A percentile compares a stretch with the other conserved stretches of the same genome.
Evolutionary conservation across 2,888 invertebrate species (phyloP).

Genomic region (Xestia sexstrigata): DNA sequence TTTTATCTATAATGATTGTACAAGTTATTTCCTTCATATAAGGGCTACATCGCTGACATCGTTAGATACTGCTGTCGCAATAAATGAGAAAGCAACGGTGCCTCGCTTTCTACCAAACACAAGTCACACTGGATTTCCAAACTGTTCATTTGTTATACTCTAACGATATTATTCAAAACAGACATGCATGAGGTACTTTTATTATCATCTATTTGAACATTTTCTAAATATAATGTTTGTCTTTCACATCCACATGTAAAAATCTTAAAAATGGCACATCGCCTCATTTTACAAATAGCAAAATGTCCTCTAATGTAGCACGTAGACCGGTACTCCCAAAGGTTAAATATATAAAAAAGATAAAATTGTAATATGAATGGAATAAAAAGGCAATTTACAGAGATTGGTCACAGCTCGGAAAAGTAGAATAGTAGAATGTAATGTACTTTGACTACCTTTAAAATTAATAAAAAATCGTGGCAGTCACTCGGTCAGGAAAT

Average conservation of each 20-base stretch:
- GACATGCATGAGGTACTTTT: not conserved
- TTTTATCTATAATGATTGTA: no score
- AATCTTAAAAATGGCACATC: not conserved
- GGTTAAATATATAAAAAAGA: not conserved
- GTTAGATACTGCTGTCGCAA: constrained; percentile 40
- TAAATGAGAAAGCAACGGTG: constrained; percentile 61
- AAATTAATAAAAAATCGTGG: constrained; percentile 51
- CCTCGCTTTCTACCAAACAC: constrained; percentile 65
- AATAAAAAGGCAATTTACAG: constrained; percentile 50
- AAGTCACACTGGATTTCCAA: constrained; percentile 65
- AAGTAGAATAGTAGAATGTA: constrained; percentile 26
- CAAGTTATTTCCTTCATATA: constrained; percentile 23
- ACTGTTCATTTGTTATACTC: constrained; percentile 8
- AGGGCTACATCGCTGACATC: constrained; percentile 46
- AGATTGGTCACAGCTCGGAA: constrained; percentile 61
- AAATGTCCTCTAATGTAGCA: not conserved
- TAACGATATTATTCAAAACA: constrained; percentile 24
- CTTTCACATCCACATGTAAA: not conserved
- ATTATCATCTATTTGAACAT: not conserved
- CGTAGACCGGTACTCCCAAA: not conserved
- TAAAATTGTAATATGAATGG: constrained; percentile 16
- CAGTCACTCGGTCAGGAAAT: constrained; percentile 49
- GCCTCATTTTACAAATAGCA: constrained; percentile 1
- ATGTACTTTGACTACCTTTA: constrained; percentile 41
- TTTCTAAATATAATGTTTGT: not conserved